These are phyloP conservation scores for Oryzias celebensis DNA, from an alignment of 2,113 vertebrate species.

Conservation along the genomic window DNA sequence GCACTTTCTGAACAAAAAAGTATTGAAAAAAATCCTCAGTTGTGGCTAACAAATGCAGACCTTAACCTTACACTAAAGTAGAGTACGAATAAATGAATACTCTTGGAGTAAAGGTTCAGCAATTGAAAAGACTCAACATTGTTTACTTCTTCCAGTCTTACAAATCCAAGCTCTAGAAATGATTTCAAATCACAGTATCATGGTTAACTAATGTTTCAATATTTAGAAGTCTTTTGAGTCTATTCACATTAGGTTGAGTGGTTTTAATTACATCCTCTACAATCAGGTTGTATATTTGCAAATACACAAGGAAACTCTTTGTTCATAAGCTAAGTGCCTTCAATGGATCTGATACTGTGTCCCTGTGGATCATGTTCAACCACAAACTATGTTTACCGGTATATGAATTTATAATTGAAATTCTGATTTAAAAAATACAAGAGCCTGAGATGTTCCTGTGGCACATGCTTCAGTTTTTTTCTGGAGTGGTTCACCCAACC, in stretches of 20 bases:
- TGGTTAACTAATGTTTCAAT: conserved; percentile 42
- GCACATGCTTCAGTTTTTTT: conserved; percentile 55
- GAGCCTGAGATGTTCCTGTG: conserved; percentile 21
- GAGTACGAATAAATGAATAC: conserved; percentile 11
- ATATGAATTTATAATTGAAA: too few species aligned
- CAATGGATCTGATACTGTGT: too few species aligned
- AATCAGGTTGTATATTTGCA: too few species aligned
- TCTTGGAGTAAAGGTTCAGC: conserved; percentile 27
- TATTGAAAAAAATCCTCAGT: conserved; percentile 12
- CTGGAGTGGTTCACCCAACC: conserved; percentile 50
- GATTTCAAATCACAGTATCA: background rate
- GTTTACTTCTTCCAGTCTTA: background rate
- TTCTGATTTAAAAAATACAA: too few species aligned
- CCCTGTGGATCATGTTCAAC: too few species aligned
- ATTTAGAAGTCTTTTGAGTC: too few species aligned
- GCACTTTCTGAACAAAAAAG: background rate
- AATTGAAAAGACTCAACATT: conserved; percentile 21
- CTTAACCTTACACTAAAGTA: conserved; percentile 16
- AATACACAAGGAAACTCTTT: too few species aligned
- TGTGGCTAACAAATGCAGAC: conserved; percentile 17
- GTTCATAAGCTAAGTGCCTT: too few species aligned
- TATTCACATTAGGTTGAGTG: too few species aligned
- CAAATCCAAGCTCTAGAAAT: conserved; percentile 27
- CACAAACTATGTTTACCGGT: too few species aligned
- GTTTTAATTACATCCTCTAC: too few species aligned